These are phyloP conservation scores for Chiloscyllium punctatum DNA, from an alignment of 2,797 vertebrate genomes.

Conservation along the genomic window DNA sequence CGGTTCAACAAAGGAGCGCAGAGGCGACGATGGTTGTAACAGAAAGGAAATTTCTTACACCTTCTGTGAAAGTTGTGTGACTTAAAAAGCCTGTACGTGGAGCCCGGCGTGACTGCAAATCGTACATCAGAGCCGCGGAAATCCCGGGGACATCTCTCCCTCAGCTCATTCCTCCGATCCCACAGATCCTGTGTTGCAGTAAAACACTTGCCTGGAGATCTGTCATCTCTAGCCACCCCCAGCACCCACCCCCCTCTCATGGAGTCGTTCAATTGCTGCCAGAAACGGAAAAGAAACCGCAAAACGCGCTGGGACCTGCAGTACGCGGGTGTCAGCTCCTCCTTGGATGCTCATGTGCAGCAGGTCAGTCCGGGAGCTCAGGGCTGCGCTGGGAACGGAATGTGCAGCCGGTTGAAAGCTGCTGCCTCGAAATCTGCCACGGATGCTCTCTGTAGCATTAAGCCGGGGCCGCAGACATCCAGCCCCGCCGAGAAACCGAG, in stretches of 20 bases:
- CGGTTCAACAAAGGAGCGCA: neutral
- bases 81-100: neutral
- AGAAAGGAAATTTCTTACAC: neutral
- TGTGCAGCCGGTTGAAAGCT: neutral
- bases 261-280: neutral
- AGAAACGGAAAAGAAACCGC: neutral
- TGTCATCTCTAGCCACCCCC: neutral
- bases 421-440: neutral
- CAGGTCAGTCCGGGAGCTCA: neutral
- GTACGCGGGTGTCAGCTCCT: neutral
- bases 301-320: neutral
- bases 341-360: neutral
- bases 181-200: neutral
- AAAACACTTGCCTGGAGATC: neutral
- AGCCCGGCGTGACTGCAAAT: neutral
- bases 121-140: neutral
- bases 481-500: neutral
- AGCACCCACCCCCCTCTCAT: neutral
- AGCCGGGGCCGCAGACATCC: neutral
- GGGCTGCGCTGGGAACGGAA: no score
- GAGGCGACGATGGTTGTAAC: neutral
- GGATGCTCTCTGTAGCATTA: neutral
- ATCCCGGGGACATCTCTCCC: neutral
- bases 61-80: neutral
- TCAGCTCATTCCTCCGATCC: neutral